Conservation (phyloP, 2,888 invertebrate species). For the Plemyria rubiginata region DNA sequence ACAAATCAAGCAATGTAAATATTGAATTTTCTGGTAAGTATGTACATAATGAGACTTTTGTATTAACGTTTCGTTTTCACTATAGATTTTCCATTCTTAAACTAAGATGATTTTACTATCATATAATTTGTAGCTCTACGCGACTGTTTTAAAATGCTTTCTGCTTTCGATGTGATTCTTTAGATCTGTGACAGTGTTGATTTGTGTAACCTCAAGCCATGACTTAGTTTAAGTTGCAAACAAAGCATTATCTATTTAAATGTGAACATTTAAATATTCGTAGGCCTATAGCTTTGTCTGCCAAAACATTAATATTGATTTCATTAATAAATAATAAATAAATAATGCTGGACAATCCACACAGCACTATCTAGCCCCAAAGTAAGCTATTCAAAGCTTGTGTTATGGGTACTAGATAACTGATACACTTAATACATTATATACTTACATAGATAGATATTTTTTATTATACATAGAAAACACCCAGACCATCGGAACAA, state of each 20-base stretch:
- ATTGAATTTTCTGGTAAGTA: slow-evolving; percentile 57
- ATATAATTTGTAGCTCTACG: slow-evolving; percentile 34
- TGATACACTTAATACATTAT: too few relatives aligned
- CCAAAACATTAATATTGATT: slow-evolving; percentile 24
- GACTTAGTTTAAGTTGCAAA: slow-evolving; percentile 8
- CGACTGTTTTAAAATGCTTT: slow-evolving; percentile 44
- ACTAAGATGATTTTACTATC: slow-evolving; percentile 26
- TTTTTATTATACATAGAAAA: too few relatives aligned
- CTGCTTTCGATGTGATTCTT: slow-evolving; percentile 46
- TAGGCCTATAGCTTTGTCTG: neutral
- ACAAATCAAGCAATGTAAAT: slow-evolving; percentile 57
- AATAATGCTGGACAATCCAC: too few relatives aligned
- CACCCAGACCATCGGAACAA: too few relatives aligned
- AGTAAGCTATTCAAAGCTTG: too few relatives aligned
- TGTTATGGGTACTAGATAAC: too few relatives aligned
- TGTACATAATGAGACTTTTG: slow-evolving; percentile 66
- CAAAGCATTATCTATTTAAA: slow-evolving; percentile 18
- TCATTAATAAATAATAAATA: too few relatives aligned
- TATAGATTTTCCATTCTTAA: slow-evolving; percentile 48
- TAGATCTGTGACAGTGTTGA: slow-evolving; percentile 35
- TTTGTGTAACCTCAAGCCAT: slow-evolving; percentile 7
- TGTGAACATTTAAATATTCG: slow-evolving; percentile 5
- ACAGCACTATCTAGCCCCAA: too few relatives aligned
- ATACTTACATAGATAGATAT: too few relatives aligned
- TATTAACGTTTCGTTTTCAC: slow-evolving; percentile 55